Conservation (phyloP, 2,797 vertebrate species). For the Halcyon chelicuti region DNA sequence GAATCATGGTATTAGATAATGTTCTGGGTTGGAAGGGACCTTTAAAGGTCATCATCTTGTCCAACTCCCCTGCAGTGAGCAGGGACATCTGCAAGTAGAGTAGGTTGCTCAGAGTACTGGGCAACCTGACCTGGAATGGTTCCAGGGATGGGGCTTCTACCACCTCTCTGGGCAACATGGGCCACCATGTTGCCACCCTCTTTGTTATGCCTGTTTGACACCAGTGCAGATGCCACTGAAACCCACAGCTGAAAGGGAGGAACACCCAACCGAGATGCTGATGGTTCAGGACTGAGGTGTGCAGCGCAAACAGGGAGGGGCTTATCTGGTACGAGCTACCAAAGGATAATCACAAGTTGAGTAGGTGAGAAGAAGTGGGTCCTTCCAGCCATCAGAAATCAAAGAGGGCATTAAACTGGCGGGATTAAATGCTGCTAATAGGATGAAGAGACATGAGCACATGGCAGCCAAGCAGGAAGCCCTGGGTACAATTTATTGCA, state of each 20-base stretch:
- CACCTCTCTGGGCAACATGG: neutral
- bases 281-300: neutral
- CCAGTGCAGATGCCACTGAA: neutral
- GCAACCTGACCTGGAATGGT: neutral
- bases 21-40: neutral
- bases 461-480: neutral
- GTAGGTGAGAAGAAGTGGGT: neutral
- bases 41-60: neutral
- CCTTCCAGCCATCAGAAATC: neutral
- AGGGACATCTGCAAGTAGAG: neutral
- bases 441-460: neutral
- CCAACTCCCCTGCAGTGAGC: neutral
- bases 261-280: accelerated
- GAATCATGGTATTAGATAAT: neutral
- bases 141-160: neutral
- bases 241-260: accelerated
- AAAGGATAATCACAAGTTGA: neutral
- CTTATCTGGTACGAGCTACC: accelerated
- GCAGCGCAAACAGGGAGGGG: neutral
- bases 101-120: neutral
- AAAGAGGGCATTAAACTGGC: neutral
- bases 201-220: accelerated
- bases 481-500: neutral
- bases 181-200: neutral
- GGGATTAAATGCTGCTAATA: neutral